Evolutionary conservation across 2,888 invertebrate species (phyloP).

Genomic region (Hetaerina titia): DNA sequence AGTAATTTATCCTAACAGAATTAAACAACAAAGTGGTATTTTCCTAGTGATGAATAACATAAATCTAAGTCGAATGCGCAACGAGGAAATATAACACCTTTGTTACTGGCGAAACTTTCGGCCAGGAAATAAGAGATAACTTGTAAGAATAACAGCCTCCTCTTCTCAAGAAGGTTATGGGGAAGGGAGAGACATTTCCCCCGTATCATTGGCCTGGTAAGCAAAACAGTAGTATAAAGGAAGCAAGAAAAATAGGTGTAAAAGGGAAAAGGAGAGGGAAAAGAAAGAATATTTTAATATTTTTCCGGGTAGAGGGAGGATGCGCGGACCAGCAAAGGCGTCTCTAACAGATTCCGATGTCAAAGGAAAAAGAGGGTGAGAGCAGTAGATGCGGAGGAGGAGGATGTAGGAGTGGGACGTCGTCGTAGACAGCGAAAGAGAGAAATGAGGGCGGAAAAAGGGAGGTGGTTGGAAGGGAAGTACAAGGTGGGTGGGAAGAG

Average conservation of each 20-base stretch:
- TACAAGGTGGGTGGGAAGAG: not conserved
- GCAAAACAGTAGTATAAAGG: not conserved
- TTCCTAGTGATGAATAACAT: no score
- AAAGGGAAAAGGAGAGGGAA: not conserved
- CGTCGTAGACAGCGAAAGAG: not conserved
- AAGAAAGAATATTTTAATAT: constrained; percentile 8
- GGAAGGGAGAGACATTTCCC: not conserved
- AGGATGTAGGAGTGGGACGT: not conserved
- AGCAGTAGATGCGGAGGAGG: not conserved
- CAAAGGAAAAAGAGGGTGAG: constrained; percentile 9
- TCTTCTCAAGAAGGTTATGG: not conserved
- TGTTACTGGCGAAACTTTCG: not conserved
- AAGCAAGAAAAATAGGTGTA: not conserved
- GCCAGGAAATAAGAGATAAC: not conserved
- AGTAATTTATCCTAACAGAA: no score
- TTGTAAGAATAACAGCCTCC: not conserved
- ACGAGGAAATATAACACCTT: not conserved
- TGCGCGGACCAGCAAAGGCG: not conserved
- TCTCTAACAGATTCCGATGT: constrained; percentile 12
- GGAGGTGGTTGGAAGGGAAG: not conserved
- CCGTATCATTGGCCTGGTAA: not conserved
- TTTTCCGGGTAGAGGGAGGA: not conserved
- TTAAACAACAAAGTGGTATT: no score
- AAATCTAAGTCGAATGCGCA: no score
- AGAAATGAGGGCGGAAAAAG: not conserved